These are phyloP conservation scores for Lepus oiostolus DNA, from an alignment of 2,797 vertebrate genomes.

Conservation along the genomic window DNA sequence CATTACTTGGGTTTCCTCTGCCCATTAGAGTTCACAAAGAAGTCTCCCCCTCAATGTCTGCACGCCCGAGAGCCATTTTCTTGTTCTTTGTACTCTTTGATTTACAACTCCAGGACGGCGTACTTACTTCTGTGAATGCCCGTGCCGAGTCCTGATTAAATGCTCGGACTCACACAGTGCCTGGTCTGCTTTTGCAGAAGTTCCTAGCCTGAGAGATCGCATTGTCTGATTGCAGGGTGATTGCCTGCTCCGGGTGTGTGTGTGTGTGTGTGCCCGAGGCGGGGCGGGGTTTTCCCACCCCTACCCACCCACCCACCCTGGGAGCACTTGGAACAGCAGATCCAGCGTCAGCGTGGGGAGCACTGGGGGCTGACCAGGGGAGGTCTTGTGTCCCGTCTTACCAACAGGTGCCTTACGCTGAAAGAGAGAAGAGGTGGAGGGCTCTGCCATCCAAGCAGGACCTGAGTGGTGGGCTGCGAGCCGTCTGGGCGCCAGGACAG, in stretches of 20 bases:
- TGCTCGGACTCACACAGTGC: not conserved
- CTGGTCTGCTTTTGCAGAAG: not conserved
- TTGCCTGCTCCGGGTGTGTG: not conserved
- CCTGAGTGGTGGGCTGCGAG: no score
- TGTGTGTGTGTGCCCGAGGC: not conserved
- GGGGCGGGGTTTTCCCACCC: no score
- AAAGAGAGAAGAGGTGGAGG: not conserved
- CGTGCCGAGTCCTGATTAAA: not conserved
- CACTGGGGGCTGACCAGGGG: no score
- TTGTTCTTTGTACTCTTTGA: constrained; percentile 51
- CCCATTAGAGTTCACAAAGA: constrained; percentile 68
- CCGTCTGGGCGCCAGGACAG: no score
- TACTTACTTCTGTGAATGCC: constrained; percentile 56
- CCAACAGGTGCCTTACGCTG: no score
- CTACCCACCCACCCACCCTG: no score
- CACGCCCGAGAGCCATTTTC: not conserved
- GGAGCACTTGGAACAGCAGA: no score
- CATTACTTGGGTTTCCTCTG: constrained; percentile 72
- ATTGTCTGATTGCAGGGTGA: not conserved
- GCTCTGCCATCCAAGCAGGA: not conserved
- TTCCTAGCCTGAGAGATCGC: not conserved
- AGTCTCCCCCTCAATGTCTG: constrained; percentile 56
- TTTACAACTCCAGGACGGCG: not conserved
- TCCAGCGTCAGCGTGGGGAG: no score
- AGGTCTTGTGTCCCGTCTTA: no score